Conservation (phyloP, 1,140 invertebrate species). For the Drosophila oshimai region DNA sequence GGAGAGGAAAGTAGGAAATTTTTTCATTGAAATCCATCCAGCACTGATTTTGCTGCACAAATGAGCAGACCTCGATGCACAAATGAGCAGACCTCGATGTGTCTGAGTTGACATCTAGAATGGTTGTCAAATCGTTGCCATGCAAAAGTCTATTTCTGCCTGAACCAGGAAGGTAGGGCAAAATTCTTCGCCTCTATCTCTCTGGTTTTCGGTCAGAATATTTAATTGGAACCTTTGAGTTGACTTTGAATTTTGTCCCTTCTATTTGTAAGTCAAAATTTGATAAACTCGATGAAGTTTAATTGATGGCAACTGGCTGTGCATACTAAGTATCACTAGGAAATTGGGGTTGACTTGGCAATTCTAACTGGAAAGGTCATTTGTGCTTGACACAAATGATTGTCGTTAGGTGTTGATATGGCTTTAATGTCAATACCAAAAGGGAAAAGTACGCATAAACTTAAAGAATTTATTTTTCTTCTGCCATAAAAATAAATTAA, state of each 20-base stretch:
- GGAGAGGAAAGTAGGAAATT: neutral
- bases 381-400: neutral
- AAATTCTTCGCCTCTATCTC: neutral
- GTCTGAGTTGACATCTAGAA: slow-evolving; percentile 24
- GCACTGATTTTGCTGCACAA: slow-evolving; percentile 33
- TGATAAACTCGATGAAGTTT: slow-evolving; percentile 24
- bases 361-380: neutral
- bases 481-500: neutral
- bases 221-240: slow-evolving; percentile 40
- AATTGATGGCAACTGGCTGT: slow-evolving; percentile 16
- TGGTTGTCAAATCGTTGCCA: slow-evolving; percentile 24
- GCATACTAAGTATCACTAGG: slow-evolving; percentile 15
- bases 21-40: slow-evolving; percentile 18
- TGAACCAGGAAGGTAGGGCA: neutral
- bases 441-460: neutral
- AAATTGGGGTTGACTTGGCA: neutral
- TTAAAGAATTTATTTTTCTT: neutral
- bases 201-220: slow-evolving; percentile 13
- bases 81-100: slow-evolving; percentile 32
- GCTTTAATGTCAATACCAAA: neutral
- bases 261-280: slow-evolving; percentile 1
- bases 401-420: neutral
- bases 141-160: neutral
- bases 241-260: slow-evolving; percentile 8
- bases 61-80: slow-evolving; percentile 31